A percentile compares a stretch with the other conserved stretches of the same genome.
phyloP scores from a whole-genome alignment of 2,113 vertebrate species.

The Scomber japonicus region DNA sequence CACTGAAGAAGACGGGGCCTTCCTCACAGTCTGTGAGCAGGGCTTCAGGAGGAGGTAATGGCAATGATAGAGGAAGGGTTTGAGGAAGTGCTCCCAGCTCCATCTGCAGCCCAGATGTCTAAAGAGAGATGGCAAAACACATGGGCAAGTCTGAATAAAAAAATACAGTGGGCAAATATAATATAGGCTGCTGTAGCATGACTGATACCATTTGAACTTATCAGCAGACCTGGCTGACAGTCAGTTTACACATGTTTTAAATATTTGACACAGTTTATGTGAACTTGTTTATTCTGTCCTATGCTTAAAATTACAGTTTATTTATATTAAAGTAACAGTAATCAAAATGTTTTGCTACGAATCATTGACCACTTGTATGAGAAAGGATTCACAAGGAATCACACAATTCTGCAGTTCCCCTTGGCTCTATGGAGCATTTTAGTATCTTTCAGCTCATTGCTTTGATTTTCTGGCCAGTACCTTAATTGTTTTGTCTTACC shows the following conservation, averaged over 20 bases:
- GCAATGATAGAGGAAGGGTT: conserved; percentile 35
- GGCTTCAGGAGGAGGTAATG: conserved; percentile 24
- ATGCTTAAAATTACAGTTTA: not conserved
- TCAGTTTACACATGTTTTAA: not conserved
- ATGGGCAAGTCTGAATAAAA: conserved; percentile 19
- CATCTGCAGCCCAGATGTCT: conserved; percentile 72
- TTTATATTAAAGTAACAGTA: not conserved
- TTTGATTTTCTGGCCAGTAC: no score
- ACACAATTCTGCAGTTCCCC: no score
- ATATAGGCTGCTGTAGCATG: conserved; percentile 5
- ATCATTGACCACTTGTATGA: no score
- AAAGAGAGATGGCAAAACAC: conserved; percentile 34
- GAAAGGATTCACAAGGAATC: no score
- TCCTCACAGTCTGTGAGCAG: conserved; percentile 25
- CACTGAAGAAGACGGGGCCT: not conserved
- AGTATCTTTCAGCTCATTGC: no score
- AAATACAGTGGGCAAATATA: conserved; percentile 34
- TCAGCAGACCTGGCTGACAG: not conserved
- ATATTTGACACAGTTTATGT: not conserved
- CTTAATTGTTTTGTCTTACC: no score
- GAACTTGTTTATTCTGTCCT: not conserved
- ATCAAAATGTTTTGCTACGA: not conserved
- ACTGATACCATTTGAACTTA: not conserved
- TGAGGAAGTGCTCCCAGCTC: conserved; percentile 52
- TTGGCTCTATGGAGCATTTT: no score